Conservation (phyloP, 2,113 vertebrate genomes). For the Furnarius figulus region DNA sequence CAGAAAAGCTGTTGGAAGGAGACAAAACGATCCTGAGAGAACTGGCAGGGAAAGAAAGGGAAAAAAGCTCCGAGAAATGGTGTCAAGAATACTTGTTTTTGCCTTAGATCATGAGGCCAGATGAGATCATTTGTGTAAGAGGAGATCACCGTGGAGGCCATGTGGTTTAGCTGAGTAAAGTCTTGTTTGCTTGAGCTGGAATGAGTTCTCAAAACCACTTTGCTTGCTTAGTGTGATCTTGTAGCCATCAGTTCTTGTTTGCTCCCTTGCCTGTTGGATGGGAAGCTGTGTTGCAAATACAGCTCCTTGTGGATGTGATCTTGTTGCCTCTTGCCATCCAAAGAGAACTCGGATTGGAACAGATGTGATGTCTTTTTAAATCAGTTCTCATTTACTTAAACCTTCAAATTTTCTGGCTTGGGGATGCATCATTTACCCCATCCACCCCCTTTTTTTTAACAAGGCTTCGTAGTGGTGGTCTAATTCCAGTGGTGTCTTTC, state of each 20-base stretch:
- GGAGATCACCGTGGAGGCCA: background rate
- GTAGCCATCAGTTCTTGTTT: background rate
- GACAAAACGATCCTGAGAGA: background rate
- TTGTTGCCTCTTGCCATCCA: background rate
- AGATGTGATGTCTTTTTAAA: background rate
- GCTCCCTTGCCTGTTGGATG: background rate
- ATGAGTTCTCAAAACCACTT: background rate
- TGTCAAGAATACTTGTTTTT: background rate
- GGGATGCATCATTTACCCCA: background rate
- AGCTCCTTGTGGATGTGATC: background rate
- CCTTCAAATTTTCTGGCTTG: background rate
- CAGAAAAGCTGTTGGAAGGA: background rate
- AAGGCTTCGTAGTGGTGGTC: background rate
- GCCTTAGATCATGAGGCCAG: background rate
- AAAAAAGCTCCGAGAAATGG: background rate
- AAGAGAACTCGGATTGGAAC: background rate
- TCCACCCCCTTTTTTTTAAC: background rate
- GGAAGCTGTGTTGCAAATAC: accelerated
- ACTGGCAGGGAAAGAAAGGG: background rate
- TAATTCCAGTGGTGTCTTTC: background rate
- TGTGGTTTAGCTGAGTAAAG: background rate
- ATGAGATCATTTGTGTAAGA: background rate
- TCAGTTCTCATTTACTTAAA: background rate
- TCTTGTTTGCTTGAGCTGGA: background rate
- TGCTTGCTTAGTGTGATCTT: background rate